phyloP scores from a whole-genome alignment of 2,797 vertebrate genomes.

The Sebastes minor region DNA sequence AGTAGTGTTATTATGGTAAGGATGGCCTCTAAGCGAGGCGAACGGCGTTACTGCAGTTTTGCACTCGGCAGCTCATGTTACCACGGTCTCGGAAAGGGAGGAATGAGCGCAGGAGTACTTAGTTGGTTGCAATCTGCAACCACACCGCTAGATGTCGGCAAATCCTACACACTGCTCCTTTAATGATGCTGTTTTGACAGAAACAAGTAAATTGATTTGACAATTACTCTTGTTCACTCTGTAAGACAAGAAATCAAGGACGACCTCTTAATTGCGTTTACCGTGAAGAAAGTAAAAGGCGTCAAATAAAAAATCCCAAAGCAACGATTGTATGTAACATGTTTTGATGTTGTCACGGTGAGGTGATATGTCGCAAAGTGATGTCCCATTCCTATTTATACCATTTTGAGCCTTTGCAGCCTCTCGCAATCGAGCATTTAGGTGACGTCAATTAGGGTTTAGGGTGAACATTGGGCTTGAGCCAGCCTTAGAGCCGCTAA shows the following conservation, averaged over 20 bases:
- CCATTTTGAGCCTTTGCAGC: background rate
- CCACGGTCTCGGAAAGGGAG: too few species aligned
- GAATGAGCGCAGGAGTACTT: too few species aligned
- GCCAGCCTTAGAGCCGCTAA: background rate
- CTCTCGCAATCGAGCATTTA: background rate
- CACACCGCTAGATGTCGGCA: too few species aligned
- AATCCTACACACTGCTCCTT: too few species aligned
- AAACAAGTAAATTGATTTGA: too few species aligned
- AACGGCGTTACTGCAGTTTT: too few species aligned
- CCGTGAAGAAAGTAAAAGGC: background rate
- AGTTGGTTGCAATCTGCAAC: too few species aligned
- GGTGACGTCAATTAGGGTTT: background rate
- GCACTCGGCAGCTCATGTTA: too few species aligned
- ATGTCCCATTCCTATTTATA: background rate
- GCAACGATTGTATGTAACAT: background rate
- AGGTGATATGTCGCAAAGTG: background rate
- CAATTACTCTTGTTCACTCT: background rate
- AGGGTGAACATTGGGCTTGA: background rate
- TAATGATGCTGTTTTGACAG: too few species aligned
- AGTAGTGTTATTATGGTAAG: too few species aligned
- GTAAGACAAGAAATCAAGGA: background rate
- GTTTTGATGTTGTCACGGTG: background rate
- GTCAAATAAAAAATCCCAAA: background rate
- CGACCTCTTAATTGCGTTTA: background rate
- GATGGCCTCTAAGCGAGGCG: accelerated